A percentile compares a stretch with the other conserved stretches of the same genome.
These are phyloP conservation scores for Gobius niger DNA, from an alignment of 2,113 vertebrate genomes.

Conservation along the genomic window DNA sequence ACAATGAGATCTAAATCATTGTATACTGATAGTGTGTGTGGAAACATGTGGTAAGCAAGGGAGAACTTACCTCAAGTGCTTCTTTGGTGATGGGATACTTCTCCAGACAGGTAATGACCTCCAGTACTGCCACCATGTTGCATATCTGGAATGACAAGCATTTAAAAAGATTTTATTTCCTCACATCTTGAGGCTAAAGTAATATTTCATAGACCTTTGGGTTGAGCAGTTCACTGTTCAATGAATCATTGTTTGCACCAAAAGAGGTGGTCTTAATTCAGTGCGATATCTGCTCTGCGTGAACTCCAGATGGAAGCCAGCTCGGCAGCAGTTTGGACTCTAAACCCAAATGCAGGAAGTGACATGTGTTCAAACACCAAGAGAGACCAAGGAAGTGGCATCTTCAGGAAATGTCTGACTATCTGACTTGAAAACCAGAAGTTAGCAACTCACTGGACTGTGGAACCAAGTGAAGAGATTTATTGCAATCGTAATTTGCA, in stretches of 20 bases:
- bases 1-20: not conserved
- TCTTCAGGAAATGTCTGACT: not conserved
- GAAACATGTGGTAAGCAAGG: not conserved
- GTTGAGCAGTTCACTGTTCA: not conserved
- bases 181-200: not conserved
- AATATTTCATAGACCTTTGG: not conserved
- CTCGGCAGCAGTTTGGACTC: not conserved
- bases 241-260: not conserved
- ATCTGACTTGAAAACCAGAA: too few relatives aligned
- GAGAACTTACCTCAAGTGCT: constrained; percentile 89
- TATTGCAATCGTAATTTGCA: not conserved
- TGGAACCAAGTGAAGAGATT: too few relatives aligned
- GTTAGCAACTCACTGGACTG: too few relatives aligned
- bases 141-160: constrained; percentile 81
- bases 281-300: not conserved
- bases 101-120: constrained; percentile 97
- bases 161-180: not conserved
- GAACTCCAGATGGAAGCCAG: too few relatives aligned
- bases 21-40: not conserved
- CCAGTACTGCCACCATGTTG: constrained; percentile 97
- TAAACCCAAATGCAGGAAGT: not conserved
- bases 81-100: constrained; percentile 99
- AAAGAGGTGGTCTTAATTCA: not conserved
- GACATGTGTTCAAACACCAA: not conserved
- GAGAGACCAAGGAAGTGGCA: not conserved